Percentiles rank a stretch among this genome's conserved stretches.
Evolutionary conservation across 1,140 invertebrate genomes (phyloP).

Genomic region (Himalopsyche phryganea): DNA sequence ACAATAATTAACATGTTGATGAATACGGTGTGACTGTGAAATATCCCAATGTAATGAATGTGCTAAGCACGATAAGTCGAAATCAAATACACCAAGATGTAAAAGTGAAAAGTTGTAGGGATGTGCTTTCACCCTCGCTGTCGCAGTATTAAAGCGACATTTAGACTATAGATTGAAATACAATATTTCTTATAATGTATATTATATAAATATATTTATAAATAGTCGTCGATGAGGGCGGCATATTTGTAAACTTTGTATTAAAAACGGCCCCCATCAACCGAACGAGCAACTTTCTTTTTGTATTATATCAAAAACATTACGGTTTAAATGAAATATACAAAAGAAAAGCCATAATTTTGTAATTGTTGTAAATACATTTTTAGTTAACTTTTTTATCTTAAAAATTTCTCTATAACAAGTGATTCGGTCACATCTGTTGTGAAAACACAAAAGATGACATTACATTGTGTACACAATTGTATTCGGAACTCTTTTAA

Average conservation of each 20-base stretch:
- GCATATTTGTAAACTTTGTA: conserved; percentile 9
- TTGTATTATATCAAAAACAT: conserved; percentile 34
- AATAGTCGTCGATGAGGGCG: not conserved
- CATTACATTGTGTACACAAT: too few species aligned
- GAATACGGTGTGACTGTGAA: conserved; percentile 10
- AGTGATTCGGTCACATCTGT: not conserved
- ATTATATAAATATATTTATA: conserved; percentile 3
- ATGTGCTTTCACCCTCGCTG: conserved; percentile 26
- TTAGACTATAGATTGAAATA: not conserved
- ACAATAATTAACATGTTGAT: not conserved
- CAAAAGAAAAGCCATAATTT: conserved; percentile 2
- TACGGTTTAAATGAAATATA: conserved; percentile 14
- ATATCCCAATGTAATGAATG: conserved; percentile 24
- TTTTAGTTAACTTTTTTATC: conserved; percentile 14
- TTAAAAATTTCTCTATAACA: too few species aligned
- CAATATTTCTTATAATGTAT: not conserved
- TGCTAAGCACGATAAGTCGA: conserved; percentile 29
- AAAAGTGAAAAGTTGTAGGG: conserved; percentile 13
- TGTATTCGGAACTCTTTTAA: too few species aligned
- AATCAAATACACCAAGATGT: conserved; percentile 26
- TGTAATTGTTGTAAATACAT: conserved; percentile 3
- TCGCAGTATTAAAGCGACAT: not conserved
- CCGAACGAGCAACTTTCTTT: conserved; percentile 27
- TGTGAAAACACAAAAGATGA: not conserved
- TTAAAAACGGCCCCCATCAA: conserved; percentile 7